phyloP scores from a whole-genome alignment of 2,113 vertebrate species.

The Stictonetta naevosa region DNA sequence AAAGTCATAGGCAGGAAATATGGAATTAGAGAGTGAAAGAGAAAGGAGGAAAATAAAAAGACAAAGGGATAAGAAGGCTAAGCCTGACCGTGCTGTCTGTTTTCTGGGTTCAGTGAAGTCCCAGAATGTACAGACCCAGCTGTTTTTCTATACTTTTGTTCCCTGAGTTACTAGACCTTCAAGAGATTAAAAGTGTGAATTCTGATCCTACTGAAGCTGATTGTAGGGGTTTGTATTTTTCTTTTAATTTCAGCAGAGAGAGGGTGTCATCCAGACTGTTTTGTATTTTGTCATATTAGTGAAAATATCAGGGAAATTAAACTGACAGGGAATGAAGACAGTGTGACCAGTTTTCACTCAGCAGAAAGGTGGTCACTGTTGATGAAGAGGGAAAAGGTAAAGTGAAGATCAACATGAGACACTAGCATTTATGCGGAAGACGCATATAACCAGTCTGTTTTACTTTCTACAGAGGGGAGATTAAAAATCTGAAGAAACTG shows the following conservation, averaged over 20 bases:
- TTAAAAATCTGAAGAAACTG: slow-evolving; percentile 12
- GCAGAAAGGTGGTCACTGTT: neutral
- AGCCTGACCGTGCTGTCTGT: neutral
- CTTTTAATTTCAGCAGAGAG: neutral
- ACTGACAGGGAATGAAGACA: neutral
- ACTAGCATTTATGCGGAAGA: neutral
- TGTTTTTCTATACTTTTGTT: neutral
- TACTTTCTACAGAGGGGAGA: neutral
- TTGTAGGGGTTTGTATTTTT: neutral
- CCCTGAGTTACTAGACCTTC: neutral
- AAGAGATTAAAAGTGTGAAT: neutral
- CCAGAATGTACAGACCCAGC: neutral
- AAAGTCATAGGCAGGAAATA: neutral
- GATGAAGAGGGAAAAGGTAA: neutral
- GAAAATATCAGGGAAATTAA: slow-evolving; percentile 3
- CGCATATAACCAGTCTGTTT: neutral
- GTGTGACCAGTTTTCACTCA: neutral
- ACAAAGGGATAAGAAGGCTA: neutral
- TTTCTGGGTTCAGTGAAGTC: neutral
- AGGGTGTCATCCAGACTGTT: neutral
- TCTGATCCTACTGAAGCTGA: neutral
- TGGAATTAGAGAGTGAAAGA: neutral
- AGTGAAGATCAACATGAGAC: neutral
- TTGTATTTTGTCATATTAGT: neutral
- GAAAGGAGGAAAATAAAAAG: neutral